These are phyloP conservation scores for Pungitius pungitius DNA, from an alignment of 2,113 vertebrate genomes.

Conservation along the genomic window DNA sequence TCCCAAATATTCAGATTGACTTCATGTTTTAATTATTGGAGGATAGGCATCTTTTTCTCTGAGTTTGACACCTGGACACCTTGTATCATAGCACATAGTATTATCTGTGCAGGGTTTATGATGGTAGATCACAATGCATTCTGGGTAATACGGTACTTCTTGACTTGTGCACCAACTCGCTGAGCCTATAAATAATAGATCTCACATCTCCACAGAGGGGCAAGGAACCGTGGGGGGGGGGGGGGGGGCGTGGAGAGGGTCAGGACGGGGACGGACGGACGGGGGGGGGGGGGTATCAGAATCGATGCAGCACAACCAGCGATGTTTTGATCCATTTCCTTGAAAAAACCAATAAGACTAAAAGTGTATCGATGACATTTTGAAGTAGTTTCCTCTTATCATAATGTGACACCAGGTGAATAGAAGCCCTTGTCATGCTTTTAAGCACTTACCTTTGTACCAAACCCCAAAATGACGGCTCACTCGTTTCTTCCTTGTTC, in stretches of 20 bases:
- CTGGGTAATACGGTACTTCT: not conserved
- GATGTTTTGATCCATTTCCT: not conserved
- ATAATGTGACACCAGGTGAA: conserved; percentile 13
- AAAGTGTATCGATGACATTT: not conserved
- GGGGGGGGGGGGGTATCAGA: not conserved
- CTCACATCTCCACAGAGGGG: not conserved
- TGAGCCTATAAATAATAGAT: not conserved
- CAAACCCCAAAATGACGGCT: not conserved
- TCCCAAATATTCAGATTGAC: not conserved
- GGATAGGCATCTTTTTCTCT: too few relatives aligned
- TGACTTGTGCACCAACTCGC: not conserved
- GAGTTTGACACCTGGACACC: too few relatives aligned
- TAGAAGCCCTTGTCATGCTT: not conserved
- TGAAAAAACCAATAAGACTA: not conserved
- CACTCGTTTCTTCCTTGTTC: not conserved
- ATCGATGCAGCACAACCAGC: not conserved
- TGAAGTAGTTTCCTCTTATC: not conserved
- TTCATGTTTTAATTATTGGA: too few relatives aligned
- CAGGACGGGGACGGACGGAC: too few relatives aligned
- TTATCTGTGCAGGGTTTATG: too few relatives aligned
- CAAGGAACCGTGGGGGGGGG: not conserved
- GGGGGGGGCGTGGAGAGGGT: too few relatives aligned
- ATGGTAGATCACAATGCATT: not conserved
- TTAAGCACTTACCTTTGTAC: not conserved
- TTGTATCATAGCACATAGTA: too few relatives aligned